These are phyloP conservation scores for Mycteria americana DNA, from an alignment of 2,797 vertebrate species.

Conservation along the genomic window DNA sequence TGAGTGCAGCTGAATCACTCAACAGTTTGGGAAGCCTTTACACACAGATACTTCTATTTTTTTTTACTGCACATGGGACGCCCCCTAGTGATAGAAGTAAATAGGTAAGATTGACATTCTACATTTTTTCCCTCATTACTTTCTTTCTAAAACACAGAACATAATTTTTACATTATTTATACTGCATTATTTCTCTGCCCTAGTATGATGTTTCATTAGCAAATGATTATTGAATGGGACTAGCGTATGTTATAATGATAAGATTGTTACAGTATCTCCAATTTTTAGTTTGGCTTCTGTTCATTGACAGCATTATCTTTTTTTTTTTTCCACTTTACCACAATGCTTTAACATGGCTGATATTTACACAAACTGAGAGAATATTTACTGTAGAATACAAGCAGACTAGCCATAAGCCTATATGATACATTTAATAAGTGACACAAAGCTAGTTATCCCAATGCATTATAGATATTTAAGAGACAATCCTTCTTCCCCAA, in stretches of 20 bases:
- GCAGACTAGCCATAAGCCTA: not conserved
- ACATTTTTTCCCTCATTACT: not conserved
- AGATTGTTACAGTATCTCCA: not conserved
- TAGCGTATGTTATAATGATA: not conserved
- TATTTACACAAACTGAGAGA: not conserved
- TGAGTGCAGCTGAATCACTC: not conserved
- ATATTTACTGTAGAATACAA: not conserved
- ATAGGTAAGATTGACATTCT: not conserved
- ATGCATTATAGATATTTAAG: not conserved
- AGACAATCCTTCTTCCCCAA: not conserved
- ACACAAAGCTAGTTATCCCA: not conserved
- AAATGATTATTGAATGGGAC: not conserved
- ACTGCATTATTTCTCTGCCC: not conserved
- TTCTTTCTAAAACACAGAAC: not conserved
- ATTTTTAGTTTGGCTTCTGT: not conserved
- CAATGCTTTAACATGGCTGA: not conserved
- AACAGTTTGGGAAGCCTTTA: not conserved
- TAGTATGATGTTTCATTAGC: not conserved
- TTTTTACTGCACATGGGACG: slow-evolving; percentile 6
- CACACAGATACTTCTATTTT: not conserved
- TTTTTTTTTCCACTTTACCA: not conserved
- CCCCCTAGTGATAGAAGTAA: slow-evolving; percentile 54
- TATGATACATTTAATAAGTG: not conserved
- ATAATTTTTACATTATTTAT: not conserved
- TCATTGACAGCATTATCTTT: not conserved